Base-by-base conservation (phyloP, 2,797 vertebrate species). In the Pangasius djambal region DNA sequence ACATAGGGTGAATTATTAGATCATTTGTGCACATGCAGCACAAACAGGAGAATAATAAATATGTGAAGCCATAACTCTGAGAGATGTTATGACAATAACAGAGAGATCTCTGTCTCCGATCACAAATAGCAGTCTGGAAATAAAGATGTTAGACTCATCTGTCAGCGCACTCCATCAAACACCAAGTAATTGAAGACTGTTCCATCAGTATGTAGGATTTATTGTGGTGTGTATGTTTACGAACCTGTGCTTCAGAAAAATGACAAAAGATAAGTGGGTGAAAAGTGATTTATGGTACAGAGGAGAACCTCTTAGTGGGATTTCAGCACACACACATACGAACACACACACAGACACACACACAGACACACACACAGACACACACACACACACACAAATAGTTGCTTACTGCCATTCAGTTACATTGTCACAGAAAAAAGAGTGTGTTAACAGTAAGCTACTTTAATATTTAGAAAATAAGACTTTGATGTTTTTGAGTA, bases 211-310 rank as follows among this genome's bases (percentile, higher is more conserved):
- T 92, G 91, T 93, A 88, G 88, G 82, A 90, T 85, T 91, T 88
- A 92, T 93, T 92, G 84, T 93, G 89, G 91, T 93, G 91, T 75
- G 7, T 89, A 88, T 93, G 87, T 91, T 92, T 91, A 91, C 87
- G 77, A 77, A 91, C 81, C 89, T 89, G 74, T 72, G 82, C 85
- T 92, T 93, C 88, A 87, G 25, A 69, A 34, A 83, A 91, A 89
- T 91, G 89, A 91, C 78, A 91, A 89, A 94, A 93, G 90, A 88
- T 90, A 88, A 91, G 90, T 91, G 82, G 87, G 79, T 91, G 78
- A 79, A 69, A 70, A 88, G 86, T 92, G 92, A 93, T 92, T 90
- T 90, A 90, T 86, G 86, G 90, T 88, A 88, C 72, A n/a, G 90
- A 93, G 92, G 89, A 90, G 88, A 89, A 91, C 91, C 90, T 89